Conservation (phyloP, 2,113 vertebrate genomes). For the Atrichornis clamosus region DNA sequence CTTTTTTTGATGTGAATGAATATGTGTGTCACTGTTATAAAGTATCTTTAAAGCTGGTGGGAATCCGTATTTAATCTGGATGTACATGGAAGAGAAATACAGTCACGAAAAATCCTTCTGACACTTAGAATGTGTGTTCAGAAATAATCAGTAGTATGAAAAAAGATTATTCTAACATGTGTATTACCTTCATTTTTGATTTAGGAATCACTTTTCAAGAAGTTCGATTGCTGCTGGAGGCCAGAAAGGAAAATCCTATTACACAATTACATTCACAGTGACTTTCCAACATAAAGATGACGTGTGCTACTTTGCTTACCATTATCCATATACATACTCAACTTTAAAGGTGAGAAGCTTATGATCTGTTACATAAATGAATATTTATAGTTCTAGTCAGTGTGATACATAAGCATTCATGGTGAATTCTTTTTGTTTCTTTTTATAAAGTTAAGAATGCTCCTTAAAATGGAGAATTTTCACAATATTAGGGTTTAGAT, state of each 20-base stretch:
- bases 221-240: conserved; percentile 94
- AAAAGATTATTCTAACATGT: neutral
- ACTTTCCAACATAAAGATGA: conserved; percentile 95
- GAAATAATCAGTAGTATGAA: neutral
- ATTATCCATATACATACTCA: conserved; percentile 96
- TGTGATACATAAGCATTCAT: neutral
- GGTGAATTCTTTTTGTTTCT: neutral
- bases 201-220: conserved; percentile 95
- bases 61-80: neutral
- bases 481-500: neutral
- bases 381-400: neutral
- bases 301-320: conserved; percentile 98
- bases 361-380: neutral
- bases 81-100: neutral
- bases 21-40: neutral
- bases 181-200: neutral
- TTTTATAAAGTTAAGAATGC: neutral
- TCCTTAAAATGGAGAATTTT: neutral
- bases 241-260: conserved; percentile 97
- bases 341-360: conserved; percentile 85
- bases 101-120: neutral
- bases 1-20: neutral
- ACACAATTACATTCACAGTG: conserved; percentile 92
- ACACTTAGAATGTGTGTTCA: neutral
- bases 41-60: neutral